Evolutionary conservation across 2,888 invertebrate species (phyloP).

Genomic region (Caenorhabditis zanzibari): DNA sequence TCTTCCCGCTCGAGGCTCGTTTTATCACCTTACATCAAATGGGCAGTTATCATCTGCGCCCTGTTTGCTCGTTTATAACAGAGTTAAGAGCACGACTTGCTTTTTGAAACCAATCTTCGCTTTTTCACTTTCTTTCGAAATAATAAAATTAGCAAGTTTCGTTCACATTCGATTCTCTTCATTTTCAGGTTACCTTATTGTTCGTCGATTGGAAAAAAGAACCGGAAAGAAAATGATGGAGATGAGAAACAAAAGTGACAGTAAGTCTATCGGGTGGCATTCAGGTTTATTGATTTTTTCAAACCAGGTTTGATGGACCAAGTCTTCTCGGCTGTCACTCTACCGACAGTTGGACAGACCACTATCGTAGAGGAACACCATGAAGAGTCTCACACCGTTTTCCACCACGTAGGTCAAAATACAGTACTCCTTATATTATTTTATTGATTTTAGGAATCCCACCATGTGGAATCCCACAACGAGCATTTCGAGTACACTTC

Average conservation of each 20-base stretch:
- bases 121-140: constrained; percentile 38
- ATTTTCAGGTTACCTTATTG: constrained; percentile 43
- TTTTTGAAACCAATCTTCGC: constrained; percentile 35
- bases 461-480: constrained; percentile 39
- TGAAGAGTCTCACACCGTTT: constrained; percentile 42
- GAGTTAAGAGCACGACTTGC: constrained; percentile 40
- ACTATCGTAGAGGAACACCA: constrained; percentile 39
- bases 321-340: constrained; percentile 52
- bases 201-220: constrained; percentile 36
- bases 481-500: constrained; percentile 48
- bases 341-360: constrained; percentile 45
- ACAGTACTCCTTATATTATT: background rate
- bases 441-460: constrained; percentile 36
- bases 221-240: constrained; percentile 24
- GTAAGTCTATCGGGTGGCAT: background rate
- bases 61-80: constrained; percentile 52
- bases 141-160: background rate
- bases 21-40: constrained; percentile 66
- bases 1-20: constrained; percentile 8
- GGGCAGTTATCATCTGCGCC: constrained; percentile 61
- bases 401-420: constrained; percentile 47
- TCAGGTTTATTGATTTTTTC: background rate
- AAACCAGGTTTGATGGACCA: constrained; percentile 60
- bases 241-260: constrained; percentile 36
- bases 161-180: background rate